phyloP scores from a whole-genome alignment of 2,113 vertebrate genomes.

The Chascanopsetta lugubris region DNA sequence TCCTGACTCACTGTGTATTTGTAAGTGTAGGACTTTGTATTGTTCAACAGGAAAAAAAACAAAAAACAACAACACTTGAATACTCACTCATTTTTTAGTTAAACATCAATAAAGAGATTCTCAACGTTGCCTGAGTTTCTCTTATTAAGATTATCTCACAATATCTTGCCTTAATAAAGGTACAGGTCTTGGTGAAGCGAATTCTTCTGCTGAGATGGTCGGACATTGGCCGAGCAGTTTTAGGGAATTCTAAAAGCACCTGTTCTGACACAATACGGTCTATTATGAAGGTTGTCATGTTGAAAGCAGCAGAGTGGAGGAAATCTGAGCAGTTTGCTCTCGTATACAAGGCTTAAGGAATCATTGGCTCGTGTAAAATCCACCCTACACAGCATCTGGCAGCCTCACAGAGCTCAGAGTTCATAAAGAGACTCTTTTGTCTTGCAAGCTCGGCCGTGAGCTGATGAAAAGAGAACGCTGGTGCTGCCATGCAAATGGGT shows the following conservation, averaged over 20 bases:
- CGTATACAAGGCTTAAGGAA: slow-evolving; percentile 55
- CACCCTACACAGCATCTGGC: slow-evolving; percentile 65
- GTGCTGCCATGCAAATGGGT: slow-evolving; percentile 36
- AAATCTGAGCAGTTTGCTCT: slow-evolving; percentile 54
- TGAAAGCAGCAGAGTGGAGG: slow-evolving; percentile 19
- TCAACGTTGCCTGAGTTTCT: no score
- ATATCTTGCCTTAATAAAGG: no score
- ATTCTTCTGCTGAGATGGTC: neutral
- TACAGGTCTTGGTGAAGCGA: no score
- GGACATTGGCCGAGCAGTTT: neutral
- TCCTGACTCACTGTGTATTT: neutral
- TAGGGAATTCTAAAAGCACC: slow-evolving; percentile 43
- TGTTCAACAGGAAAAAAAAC: neutral
- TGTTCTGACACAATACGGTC: slow-evolving; percentile 47
- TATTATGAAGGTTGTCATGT: slow-evolving; percentile 2
- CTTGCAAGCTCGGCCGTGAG: slow-evolving; percentile 1
- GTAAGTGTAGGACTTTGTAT: neutral
- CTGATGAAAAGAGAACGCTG: slow-evolving; percentile 38
- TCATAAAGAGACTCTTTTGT: slow-evolving; percentile 60
- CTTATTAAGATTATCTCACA: no score
- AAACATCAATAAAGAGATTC: no score
- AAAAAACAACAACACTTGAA: neutral
- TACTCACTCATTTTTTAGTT: no score
- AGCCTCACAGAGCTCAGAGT: slow-evolving; percentile 30
- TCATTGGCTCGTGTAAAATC: slow-evolving; percentile 56